phyloP scores from a whole-genome alignment of 2,888 invertebrate species.

The Drosophila mettleri region DNA sequence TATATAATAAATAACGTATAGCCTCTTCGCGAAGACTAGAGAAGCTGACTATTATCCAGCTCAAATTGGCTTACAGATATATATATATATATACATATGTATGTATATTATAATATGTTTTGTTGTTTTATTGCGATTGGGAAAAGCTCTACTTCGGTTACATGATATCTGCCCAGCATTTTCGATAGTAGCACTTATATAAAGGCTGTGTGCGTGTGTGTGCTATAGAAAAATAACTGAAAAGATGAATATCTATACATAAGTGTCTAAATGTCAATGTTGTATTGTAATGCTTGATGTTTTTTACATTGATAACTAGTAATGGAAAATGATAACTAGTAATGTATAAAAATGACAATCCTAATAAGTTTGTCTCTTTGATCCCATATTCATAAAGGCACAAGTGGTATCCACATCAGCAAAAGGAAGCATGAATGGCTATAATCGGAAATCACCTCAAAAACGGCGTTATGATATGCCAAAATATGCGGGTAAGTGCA shows the following conservation, averaged over 20 bases:
- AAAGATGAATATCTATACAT: constrained; percentile 18
- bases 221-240: constrained; percentile 23
- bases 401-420: constrained; percentile 77
- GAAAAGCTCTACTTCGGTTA: not conserved
- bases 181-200: constrained; percentile 7
- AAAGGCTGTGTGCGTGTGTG: constrained; percentile 20
- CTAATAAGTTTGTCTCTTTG: not conserved
- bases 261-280: constrained; percentile 34
- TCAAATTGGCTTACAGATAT: too few species aligned
- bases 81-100: constrained; percentile 6
- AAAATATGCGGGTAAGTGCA: constrained; percentile 81
- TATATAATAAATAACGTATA: not conserved
- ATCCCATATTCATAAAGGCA: constrained; percentile 4
- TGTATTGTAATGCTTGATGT: constrained; percentile 43
- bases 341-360: not conserved
- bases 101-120: not conserved
- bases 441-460: constrained; percentile 83
- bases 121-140: constrained; percentile 11
- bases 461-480: constrained; percentile 84
- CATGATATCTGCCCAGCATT: not conserved
- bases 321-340: not conserved
- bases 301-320: constrained; percentile 4
- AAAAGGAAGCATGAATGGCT: constrained; percentile 83
- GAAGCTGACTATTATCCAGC: too few species aligned
- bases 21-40: too few species aligned